phyloP scores from a whole-genome alignment of 1,140 invertebrate genomes.

The Sitobion miscanthi region DNA sequence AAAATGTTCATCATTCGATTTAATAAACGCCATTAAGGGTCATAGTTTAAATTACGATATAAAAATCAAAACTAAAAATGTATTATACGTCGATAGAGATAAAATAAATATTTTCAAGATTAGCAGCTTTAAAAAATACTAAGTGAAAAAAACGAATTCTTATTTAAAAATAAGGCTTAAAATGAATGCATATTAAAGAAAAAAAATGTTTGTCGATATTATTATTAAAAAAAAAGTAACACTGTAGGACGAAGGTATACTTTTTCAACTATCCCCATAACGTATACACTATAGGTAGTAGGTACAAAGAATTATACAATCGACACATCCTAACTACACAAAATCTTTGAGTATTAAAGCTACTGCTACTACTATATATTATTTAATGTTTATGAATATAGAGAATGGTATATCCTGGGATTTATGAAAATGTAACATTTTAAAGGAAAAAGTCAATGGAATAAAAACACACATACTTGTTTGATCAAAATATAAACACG shows the following conservation, averaged over 20 bases:
- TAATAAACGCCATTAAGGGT: not conserved
- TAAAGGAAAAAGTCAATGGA: not conserved
- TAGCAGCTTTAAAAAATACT: too few relatives aligned
- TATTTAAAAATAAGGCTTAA: too few relatives aligned
- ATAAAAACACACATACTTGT: not conserved
- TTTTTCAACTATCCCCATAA: too few relatives aligned
- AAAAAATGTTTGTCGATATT: too few relatives aligned
- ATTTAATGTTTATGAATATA: not conserved
- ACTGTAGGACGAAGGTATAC: too few relatives aligned
- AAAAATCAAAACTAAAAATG: not conserved
- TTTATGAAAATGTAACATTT: not conserved
- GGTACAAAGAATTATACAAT: not conserved
- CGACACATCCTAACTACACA: not conserved
- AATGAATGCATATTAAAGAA: too few relatives aligned
- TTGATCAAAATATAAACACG: not conserved
- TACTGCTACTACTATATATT: too few relatives aligned
- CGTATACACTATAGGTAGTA: too few relatives aligned
- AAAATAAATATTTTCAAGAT: not conserved
- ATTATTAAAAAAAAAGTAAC: too few relatives aligned
- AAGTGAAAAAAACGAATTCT: too few relatives aligned
- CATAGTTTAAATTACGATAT: not conserved
- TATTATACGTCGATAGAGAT: not conserved
- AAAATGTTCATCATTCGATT: not conserved
- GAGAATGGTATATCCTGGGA: too few relatives aligned
- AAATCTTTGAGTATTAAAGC: not conserved